Evolutionary conservation across 2,888 invertebrate species (phyloP).

Genomic region (Gastracanthus pulcherrimus): DNA sequence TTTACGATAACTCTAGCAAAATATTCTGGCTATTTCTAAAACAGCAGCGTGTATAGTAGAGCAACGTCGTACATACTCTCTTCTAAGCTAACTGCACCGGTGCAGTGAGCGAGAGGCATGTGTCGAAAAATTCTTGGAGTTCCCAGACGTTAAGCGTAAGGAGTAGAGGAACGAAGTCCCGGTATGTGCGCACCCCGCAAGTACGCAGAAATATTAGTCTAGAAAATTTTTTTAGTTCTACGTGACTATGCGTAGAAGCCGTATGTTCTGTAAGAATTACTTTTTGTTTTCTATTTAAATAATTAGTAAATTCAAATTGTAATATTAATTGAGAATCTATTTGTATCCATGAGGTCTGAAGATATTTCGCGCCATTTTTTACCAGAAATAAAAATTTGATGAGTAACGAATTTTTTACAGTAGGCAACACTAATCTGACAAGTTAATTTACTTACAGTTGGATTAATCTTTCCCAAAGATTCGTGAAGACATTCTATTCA

Average conservation of each 20-base stretch:
- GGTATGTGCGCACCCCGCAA: background rate
- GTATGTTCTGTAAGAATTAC: background rate
- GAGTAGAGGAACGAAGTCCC: background rate
- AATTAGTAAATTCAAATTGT: no score
- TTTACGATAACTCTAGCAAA: background rate
- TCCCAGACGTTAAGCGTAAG: background rate
- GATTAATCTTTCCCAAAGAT: no score
- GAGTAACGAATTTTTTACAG: no score
- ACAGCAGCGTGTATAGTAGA: background rate
- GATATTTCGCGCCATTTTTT: no score
- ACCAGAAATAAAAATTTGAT: no score
- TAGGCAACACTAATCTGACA: no score
- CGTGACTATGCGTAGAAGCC: background rate
- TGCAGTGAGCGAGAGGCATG: background rate
- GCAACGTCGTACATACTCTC: slow-evolving; percentile 13
- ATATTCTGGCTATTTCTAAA: background rate
- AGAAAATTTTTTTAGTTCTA: background rate
- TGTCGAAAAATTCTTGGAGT: slow-evolving; percentile 34
- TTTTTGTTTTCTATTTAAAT: background rate
- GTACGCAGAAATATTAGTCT: background rate
- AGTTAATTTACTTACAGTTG: no score
- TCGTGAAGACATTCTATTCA: no score
- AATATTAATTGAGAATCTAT: no score
- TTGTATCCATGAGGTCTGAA: no score
- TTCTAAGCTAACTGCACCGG: background rate